Evolutionary conservation across 2,113 vertebrate genomes (phyloP), one percentile per base, ranked within the genome.

Genomic region (Platysteira castanea): DNA sequence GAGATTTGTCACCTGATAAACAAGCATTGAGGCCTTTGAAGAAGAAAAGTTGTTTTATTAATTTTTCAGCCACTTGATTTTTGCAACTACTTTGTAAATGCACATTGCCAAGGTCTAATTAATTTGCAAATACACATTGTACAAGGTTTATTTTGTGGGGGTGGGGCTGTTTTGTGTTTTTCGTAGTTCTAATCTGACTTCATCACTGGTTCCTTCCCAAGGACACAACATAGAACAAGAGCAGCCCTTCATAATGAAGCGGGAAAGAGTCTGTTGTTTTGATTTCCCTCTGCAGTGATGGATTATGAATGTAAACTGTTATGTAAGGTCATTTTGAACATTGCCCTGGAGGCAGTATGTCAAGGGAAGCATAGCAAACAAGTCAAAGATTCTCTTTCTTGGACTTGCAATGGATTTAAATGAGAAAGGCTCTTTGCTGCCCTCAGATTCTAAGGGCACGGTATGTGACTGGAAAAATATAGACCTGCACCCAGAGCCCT

Each of bases 241-340:
- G 84, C 77, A 91, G n/a, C 63, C 70, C 75, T 93, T 93, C 82
- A 93, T 76, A 88, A 89, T 1, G n/a, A 86, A 90, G 68, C 6
- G 0, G 84, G 83, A 86, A 93, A 84, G 60, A 68, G 70, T 53
- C 76, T 70, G 60, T 86, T 97, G 92, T 96, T 97, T 96, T 95
- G 79, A 84, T 92, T 96, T 93, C 61, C 39, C 73, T 77, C 64
- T 84, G 57, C 88, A 52, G 42, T 97, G 95, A 95, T 94, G 92
- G 90, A 97, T 96, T 88, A 94, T 93, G 83, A 95, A 86, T 89
- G 90, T 93, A 93, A 96, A 96, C 85, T 81, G n/a, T 88, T 95
- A 86, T 67, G 79, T 68, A 87, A 97, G 95, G 96, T 94, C 96
- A 94, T 95, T 96, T 76, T 94, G 88, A 90, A 75, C 76, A 44